Conservation (phyloP, 2,113 vertebrate genomes). For the Boleophthalmus pectinirostris region DNA sequence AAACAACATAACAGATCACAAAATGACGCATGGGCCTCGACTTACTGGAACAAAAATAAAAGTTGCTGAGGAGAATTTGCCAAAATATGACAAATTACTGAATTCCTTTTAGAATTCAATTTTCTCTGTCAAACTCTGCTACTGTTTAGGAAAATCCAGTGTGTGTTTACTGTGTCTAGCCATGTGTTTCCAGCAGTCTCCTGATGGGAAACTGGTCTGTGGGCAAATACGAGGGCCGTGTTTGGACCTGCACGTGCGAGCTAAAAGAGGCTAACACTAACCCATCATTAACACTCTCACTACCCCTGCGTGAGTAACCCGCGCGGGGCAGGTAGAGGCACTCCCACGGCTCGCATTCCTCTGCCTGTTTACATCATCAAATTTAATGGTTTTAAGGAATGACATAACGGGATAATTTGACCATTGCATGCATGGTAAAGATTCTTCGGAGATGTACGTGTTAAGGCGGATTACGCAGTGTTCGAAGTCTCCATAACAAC, state of each 20-base stretch:
- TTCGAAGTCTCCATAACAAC: background rate
- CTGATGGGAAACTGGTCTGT: background rate
- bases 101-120: background rate
- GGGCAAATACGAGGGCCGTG: constrained; percentile 36
- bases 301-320: background rate
- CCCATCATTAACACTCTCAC: constrained; percentile 55
- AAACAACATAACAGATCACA: too few species aligned
- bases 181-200: constrained; percentile 6
- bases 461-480: background rate
- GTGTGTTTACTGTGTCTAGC: background rate
- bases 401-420: constrained; percentile 19
- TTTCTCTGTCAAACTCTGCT: background rate
- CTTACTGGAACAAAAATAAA: constrained; percentile 33
- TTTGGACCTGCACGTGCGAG: constrained; percentile 58
- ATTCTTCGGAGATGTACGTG: background rate
- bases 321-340: constrained; percentile 36
- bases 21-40: background rate
- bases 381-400: constrained; percentile 48
- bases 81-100: background rate
- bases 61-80: too few species aligned
- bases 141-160: constrained; percentile 14
- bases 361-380: constrained; percentile 36
- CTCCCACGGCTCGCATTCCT: constrained; percentile 23
- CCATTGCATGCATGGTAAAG: background rate
- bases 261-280: constrained; percentile 42